phyloP scores from a whole-genome alignment of 2,797 vertebrate genomes.

The Sitta carolinensis region DNA sequence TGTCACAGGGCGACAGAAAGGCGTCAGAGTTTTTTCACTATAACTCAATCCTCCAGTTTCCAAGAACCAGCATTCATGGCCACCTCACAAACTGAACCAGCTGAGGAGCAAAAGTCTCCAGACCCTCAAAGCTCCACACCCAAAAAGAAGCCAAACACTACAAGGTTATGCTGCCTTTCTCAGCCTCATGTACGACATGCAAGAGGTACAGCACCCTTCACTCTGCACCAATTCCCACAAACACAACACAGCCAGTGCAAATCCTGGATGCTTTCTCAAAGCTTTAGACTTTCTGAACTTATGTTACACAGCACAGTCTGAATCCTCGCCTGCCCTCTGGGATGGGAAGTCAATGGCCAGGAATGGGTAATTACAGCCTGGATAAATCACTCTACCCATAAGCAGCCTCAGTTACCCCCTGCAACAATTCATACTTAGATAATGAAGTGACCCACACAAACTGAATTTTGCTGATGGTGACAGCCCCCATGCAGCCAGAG shows the following conservation, averaged over 20 bases:
- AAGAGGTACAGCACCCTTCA: background rate
- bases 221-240: background rate
- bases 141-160: background rate
- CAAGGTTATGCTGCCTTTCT: rapidly evolving
- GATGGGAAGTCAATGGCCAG: background rate
- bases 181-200: rapidly evolving
- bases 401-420: background rate
- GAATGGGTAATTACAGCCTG: background rate
- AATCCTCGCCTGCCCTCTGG: background rate
- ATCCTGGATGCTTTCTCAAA: background rate
- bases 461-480: background rate
- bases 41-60: background rate
- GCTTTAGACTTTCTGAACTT: background rate
- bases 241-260: background rate
- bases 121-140: background rate
- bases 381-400: background rate
- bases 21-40: background rate
- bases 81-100: background rate
- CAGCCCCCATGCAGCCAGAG: background rate
- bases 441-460: background rate
- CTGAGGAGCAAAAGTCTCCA: background rate
- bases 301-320: background rate
- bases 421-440: background rate
- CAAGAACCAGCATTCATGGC: background rate
- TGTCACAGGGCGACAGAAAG: background rate